Evolutionary conservation across 2,888 invertebrate genomes (phyloP).

Genomic region (Ceraclea dissimilis): DNA sequence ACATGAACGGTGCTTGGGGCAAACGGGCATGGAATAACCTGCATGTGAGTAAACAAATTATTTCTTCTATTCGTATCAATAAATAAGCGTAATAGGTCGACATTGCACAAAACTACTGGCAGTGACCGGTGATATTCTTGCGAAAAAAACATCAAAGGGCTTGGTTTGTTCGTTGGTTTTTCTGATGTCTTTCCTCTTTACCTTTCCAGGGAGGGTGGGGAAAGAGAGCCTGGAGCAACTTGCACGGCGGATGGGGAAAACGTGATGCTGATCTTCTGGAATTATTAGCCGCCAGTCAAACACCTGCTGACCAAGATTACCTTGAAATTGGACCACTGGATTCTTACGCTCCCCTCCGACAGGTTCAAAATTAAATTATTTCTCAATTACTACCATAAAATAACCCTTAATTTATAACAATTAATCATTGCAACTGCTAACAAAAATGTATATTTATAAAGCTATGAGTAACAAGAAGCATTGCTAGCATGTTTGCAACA

Average conservation of each 20-base stretch:
- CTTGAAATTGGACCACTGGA: conserved; percentile 11
- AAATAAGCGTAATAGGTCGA: too few species aligned
- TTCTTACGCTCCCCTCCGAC: conserved; percentile 18
- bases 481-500: neutral
- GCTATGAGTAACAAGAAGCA: neutral
- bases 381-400: neutral
- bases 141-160: too few species aligned
- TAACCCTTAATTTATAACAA: neutral
- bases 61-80: too few species aligned
- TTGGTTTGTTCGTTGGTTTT: too few species aligned
- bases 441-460: neutral
- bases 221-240: conserved; percentile 49
- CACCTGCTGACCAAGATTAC: conserved; percentile 30
- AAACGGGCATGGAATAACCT: conserved; percentile 55
- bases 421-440: neutral
- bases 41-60: conserved; percentile 35
- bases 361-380: conserved; percentile 8
- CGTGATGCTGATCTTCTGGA: conserved; percentile 36
- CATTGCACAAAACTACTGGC: too few species aligned
- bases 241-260: conserved; percentile 54
- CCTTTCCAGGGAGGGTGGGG: conserved; percentile 29
- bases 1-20: conserved; percentile 48
- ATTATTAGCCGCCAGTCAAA: conserved; percentile 35
- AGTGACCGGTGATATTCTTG: too few species aligned
- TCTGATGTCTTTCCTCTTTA: too few species aligned